Evolutionary conservation across 2,113 vertebrate genomes (phyloP).

Genomic region (Ochotona curzoniae): DNA sequence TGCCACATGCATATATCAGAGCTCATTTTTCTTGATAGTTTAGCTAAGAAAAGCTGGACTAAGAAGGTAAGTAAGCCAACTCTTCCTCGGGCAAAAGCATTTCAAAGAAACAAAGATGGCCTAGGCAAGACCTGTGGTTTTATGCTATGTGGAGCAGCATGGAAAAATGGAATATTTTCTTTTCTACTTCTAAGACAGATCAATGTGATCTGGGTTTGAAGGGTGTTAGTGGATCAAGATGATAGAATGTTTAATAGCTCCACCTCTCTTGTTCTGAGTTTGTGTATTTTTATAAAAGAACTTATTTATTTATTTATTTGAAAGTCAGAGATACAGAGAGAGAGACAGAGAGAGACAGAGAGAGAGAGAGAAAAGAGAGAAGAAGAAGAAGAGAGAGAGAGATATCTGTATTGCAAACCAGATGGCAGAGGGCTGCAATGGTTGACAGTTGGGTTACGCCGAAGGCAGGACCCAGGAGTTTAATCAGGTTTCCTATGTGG

Average conservation of each 20-base stretch:
- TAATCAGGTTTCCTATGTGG: no score
- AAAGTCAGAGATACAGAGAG: no score
- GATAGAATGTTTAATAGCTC: slow-evolving; percentile 23
- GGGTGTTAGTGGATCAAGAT: neutral
- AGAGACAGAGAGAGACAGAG: no score
- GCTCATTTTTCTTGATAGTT: slow-evolving; percentile 3
- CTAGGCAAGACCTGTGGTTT: neutral
- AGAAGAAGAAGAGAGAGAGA: no score
- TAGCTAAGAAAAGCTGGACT: neutral
- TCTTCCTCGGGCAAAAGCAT: neutral
- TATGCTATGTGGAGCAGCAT: neutral
- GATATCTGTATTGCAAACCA: no score
- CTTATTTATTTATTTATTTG: no score
- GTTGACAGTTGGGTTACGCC: no score
- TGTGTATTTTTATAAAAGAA: slow-evolving; percentile 1
- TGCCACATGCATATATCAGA: neutral
- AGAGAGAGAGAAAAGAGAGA: no score
- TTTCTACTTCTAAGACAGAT: neutral
- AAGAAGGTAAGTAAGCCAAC: neutral
- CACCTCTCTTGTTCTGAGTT: neutral
- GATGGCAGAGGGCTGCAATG: no score
- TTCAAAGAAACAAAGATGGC: neutral
- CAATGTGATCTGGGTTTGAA: neutral
- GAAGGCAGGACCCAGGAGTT: no score
- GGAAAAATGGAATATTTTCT: neutral